These are phyloP conservation scores for Emys orbicularis DNA, from an alignment of 2,797 vertebrate genomes.

Conservation along the genomic window DNA sequence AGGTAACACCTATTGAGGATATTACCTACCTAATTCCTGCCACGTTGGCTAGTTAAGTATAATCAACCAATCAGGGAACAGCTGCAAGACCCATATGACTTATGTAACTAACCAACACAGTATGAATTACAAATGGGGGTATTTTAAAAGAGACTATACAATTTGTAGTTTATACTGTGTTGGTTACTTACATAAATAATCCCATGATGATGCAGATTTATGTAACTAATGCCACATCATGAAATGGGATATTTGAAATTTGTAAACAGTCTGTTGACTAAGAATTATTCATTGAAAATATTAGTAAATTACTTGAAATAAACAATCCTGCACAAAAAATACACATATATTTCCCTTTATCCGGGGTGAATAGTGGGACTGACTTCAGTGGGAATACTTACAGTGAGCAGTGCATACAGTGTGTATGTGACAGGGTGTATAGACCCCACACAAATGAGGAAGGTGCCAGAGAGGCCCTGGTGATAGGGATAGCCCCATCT, in stretches of 20 bases:
- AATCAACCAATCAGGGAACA: conserved; percentile 11
- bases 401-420: background rate
- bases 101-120: background rate
- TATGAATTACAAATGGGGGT: background rate
- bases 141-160: background rate
- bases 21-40: background rate
- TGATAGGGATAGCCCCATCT: background rate
- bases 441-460: background rate
- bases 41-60: background rate
- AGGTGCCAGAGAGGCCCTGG: background rate
- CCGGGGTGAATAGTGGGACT: background rate
- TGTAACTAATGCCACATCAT: background rate
- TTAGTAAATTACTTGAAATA: background rate
- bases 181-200: background rate
- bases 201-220: background rate
- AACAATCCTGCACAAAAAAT: background rate
- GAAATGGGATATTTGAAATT: background rate
- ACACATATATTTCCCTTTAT: background rate
- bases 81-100: background rate
- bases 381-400: background rate
- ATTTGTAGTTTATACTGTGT: background rate
- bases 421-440: background rate
- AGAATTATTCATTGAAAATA: background rate
- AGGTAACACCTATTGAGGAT: background rate
- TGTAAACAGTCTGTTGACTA: background rate